Base-by-base conservation (phyloP, 1,140 invertebrate genomes). In the Eumaeus atala region DNA sequence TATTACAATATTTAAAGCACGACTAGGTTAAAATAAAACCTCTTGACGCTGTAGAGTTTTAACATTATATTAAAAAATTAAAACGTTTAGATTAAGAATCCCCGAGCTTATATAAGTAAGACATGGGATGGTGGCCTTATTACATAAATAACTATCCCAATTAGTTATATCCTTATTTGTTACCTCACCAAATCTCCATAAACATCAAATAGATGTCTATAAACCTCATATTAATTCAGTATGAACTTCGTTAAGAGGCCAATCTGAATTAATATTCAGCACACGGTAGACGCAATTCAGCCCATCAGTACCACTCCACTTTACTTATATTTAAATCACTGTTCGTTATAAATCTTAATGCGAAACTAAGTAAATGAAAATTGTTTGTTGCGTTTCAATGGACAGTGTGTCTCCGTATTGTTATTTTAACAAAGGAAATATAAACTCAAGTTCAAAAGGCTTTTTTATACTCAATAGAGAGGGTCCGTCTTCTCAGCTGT, bases 151-250 rank as follows among this genome's bases (percentile, higher is more conserved):
- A 28, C 21, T 28, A 28, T 28, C 21, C 21, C 21, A 28, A 28
- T 28, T 28, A 28, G 21, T 6, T 6, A 28, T 28, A 28, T 28
- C 14, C 40, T 38, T 38, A 38, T 12, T 42, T 7, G 14, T 42
- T 42, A 42, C 40, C 40, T 42, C 40, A 42, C 40, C 35, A 16
- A 42, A 42, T 42, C 40, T 42, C 40, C 40, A 42, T 42, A 42
- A 42, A 42, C 40, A 42, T 42, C 40, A 42, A 4, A 38, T 28
- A 28, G 21, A 28, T 6, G 21, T 28, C 21, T 28, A 28, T 28
- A 28, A 28, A 6, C 21, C 21, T 38, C 40, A 1, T 42, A 42
- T 42, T 42, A 42, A 42, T 42, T 42, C 40, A 42, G 40, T 16
- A 28, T 28, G 12, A 14, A 14, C 40, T 42, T 42, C 40, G 40